Evolutionary conservation across 2,113 vertebrate species (phyloP).

Genomic region (Coreoperca whiteheadi): DNA sequence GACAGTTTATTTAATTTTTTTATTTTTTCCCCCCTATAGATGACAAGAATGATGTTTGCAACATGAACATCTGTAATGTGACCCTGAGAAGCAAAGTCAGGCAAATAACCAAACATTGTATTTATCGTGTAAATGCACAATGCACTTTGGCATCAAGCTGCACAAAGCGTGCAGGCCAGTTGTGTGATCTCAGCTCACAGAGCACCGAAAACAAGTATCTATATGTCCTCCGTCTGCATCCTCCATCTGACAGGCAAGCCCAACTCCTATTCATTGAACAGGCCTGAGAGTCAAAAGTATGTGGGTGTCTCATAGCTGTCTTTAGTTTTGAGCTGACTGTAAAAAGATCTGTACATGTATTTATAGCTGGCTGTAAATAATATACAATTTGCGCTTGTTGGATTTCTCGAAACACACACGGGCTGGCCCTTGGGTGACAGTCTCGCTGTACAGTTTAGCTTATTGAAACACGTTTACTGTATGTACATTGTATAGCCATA

Average conservation of each 20-base stretch:
- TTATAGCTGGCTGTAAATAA: constrained; percentile 61
- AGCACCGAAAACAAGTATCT: constrained; percentile 1
- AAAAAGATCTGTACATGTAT: constrained; percentile 33
- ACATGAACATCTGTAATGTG: constrained; percentile 42
- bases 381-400: constrained; percentile 52
- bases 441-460: neutral
- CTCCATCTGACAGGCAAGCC: neutral
- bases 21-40: constrained; percentile 2
- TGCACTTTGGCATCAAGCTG: constrained; percentile 10
- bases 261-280: constrained; percentile 9
- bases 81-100: constrained; percentile 35
- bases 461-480: constrained; percentile 38
- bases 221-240: constrained; percentile 19
- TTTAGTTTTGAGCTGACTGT: constrained; percentile 10
- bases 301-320: neutral
- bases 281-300: neutral
- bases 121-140: constrained; percentile 43
- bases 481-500: constrained; percentile 4
- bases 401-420: constrained; percentile 38
- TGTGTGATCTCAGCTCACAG: constrained; percentile 6
- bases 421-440: constrained; percentile 42
- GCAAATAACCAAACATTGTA: constrained; percentile 38
- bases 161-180: neutral
- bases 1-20: constrained; percentile 52
- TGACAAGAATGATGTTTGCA: constrained; percentile 60